Base-by-base conservation (phyloP, 2,797 vertebrate genomes). In the Schizothorax lantsangensis region DNA sequence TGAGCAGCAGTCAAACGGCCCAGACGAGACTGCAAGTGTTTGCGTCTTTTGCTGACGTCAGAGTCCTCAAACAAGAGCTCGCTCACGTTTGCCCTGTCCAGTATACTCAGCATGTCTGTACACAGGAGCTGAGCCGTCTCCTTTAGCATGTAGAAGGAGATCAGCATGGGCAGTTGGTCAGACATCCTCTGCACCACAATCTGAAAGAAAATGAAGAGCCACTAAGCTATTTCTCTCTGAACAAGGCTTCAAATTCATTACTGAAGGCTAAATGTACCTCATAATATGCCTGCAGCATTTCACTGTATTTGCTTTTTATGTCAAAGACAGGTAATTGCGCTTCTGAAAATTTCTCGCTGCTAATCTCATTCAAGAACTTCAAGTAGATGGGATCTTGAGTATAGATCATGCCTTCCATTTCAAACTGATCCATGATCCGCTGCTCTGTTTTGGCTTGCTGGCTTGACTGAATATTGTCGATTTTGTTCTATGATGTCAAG, bases 91-190 rank as follows among this genome's bases (percentile, higher is more conserved):
- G 68, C 72, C 0, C 92, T 89, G 68, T 96, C 94, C 17, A 96
- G 33, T 54, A 96, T 93, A 2, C 92, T 90, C 52, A 96, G 54
- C 93, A 95, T 93, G 52, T 86, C 23, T 0, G 74, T 92, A 85
- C 94, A 92, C 40, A 97, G 84, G 0, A 83, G 19, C 4, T 90
- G 84, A 6, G 91, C 89, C 0, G 91, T 94, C 14, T 92, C 91
- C 23, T 91, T 84, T 11, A 97, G 92, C 38, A 94, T 30, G 84
- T 89, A 94, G 90, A 90, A 95, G 26, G 93, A 91, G 89, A 97
- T 93, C 90, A 95, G 90, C 86, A 96, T 86, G 8, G 96, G 95
- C 38, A 96, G 87, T 84, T 96, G 95, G 52, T 92, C 94, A 82
- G 91, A 82, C 78, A 97, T 90, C 64, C 94, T 93, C 21, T 86